Evolutionary conservation across 2,797 vertebrate genomes (phyloP), one percentile per base, ranked within the genome.

Genomic region (Cyclopterus lumpus): DNA sequence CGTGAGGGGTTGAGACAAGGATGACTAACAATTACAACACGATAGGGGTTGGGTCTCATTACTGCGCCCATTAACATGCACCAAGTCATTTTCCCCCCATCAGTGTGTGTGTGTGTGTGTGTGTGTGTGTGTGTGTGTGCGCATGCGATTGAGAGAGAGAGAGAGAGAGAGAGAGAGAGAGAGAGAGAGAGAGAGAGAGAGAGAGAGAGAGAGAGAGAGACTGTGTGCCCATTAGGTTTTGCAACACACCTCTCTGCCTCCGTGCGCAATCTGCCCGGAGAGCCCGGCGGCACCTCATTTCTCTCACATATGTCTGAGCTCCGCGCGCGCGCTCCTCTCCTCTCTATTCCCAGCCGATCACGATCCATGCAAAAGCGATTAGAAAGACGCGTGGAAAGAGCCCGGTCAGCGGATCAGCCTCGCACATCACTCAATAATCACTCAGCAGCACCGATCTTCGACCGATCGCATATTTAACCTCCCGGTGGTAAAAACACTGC

Each of bases 21-120:
- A 92, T 91, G 90, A 89, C 91, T 91, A 93, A 93, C 90, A 91
- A 91, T 93, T 93, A 92, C 90, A 91, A 90, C 89, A 90, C 76
- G 78, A 90, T 89, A 91, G 85, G 88, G 90, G 90, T 79, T 92
- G 89, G 89, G 80, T 93, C 91, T 94, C 90, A 93, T 94, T 94
- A 94, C 91, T 85, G 89, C 82, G 14, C 53, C 90, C 88, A 94
- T 95, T 94, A 93, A 92, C 91, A 92, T 92, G 92, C 90, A 90
- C 81, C 84, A 86, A 91, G 90, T 88, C 60, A 88, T 26, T 85
- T 88, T 83, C 81, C 82, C 71, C 75, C 67, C 62, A 12, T 64
- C 67, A 40, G 73, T 71, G 53, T n/a, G n/a, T n/a, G n/a, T n/a
- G n/a, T n/a, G n/a, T n/a, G n/a, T n/a, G n/a, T n/a, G n/a, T n/a